phyloP scores from a whole-genome alignment of 2,888 invertebrate species.

The Hypena proboscidalis region DNA sequence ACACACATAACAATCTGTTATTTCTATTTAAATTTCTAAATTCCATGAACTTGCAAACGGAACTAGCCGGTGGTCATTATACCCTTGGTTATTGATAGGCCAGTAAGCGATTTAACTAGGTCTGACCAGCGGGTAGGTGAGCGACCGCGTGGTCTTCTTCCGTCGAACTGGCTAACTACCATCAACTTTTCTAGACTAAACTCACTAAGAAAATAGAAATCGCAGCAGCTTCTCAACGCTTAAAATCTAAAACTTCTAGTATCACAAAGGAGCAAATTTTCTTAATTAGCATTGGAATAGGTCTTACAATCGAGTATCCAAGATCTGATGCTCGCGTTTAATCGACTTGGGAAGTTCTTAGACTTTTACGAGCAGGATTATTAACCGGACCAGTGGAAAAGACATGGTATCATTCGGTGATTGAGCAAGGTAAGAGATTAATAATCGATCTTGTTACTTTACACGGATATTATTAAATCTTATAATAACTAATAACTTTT shows the following conservation, averaged over 20 bases:
- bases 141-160: too few relatives aligned
- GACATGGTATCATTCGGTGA: slow-evolving; percentile 7
- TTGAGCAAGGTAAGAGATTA: slow-evolving; percentile 21
- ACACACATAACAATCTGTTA: too few relatives aligned
- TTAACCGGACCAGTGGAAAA: slow-evolving; percentile 5
- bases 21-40: too few relatives aligned
- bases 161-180: too few relatives aligned
- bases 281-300: slow-evolving; percentile 37
- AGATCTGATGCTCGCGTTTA: slow-evolving; percentile 23
- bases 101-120: too few relatives aligned
- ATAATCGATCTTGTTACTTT: slow-evolving; percentile 17
- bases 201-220: background rate
- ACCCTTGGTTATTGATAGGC: too few relatives aligned
- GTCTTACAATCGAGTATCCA: slow-evolving; percentile 23
- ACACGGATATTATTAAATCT: slow-evolving; percentile 4
- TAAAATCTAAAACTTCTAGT: slow-evolving; percentile 11
- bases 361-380: slow-evolving; percentile 13
- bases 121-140: too few relatives aligned
- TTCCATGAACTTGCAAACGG: too few relatives aligned
- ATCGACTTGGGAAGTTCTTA: slow-evolving; percentile 25
- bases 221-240: slow-evolving; percentile 4
- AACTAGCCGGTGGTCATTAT: too few relatives aligned
- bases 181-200: too few relatives aligned
- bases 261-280: slow-evolving; percentile 26
- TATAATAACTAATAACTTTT: too few relatives aligned